Evolutionary conservation across 2,113 vertebrate species (phyloP), one percentile per base, ranked within the genome.

Genomic region (Turnix velox): DNA sequence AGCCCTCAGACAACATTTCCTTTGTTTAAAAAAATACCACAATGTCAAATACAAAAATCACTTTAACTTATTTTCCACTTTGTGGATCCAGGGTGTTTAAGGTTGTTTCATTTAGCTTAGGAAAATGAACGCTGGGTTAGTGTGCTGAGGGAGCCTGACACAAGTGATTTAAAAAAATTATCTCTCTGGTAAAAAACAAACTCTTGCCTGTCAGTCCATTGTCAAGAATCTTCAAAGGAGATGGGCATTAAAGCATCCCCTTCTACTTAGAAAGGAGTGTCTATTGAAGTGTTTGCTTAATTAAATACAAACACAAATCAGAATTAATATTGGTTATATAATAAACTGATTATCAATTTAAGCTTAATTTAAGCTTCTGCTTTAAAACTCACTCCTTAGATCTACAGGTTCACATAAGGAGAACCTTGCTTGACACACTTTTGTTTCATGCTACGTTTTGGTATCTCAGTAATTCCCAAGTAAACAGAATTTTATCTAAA

Each of bases 61-160:
- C 42, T 92, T 88, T 90, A 93, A 94, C 46, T 92, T 90, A 84
- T 67, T 93, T 95, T 95, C 80, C 59, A 90, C 72, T 73, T 92
- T 65, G 45, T 84, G 40, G 45, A 94, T 30, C 66, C 49, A 76
- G 62, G 40, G 75, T 79, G 91, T 83, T 92, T 92, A 91, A 87
- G 57, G 42, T 28, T 91, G 42, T 61, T 89, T 76, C 87, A 79
- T 79, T 90, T 91, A 92, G 83, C 82, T 72, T 25, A 8, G 45
- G 37, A 33, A 81, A 63, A 89, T 68, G 61, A 94, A 93, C 57
- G 73, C 35, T 1, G 8, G 54, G 59, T 94, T 84, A 87, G 28
- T 49, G 69, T 8, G 6, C 40, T 79, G 57, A 84, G 4, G 9
- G 15, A 87, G 40, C 31, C 69, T 89, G 84, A 92, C 87, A 84